Percentiles rank a stretch among this genome's conserved stretches.
phyloP scores from a whole-genome alignment of 2,888 invertebrate genomes.

The Boloria euphrosyne region DNA sequence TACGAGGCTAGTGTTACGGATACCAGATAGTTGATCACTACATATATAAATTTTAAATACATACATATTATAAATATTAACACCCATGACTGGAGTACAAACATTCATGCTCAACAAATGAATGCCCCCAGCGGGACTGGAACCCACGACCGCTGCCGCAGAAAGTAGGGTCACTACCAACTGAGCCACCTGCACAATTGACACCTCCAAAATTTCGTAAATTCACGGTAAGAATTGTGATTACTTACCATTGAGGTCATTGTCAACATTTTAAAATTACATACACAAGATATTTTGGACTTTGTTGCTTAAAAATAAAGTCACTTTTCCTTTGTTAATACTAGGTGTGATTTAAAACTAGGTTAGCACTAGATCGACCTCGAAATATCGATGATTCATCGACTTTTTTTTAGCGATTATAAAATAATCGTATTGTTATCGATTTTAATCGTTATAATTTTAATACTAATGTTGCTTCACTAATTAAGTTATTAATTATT shows the following conservation, averaged over 20 bases:
- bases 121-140: no score
- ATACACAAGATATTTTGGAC: background rate
- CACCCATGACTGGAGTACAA: no score
- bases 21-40: no score
- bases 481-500: background rate
- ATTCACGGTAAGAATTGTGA: conserved; percentile 21
- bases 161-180: no score
- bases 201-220: conserved; percentile 21
- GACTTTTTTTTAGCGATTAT: conserved; percentile 2
- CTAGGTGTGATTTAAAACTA: conserved; percentile 18
- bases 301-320: background rate
- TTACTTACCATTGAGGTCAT: conserved; percentile 29
- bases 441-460: conserved; percentile 3
- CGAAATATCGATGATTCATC: conserved; percentile 12
- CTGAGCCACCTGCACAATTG: no score
- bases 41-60: no score
- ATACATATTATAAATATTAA: no score
- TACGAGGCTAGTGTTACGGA: no score
- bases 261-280: conserved; percentile 6
- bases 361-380: conserved; percentile 26
- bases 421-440: background rate
- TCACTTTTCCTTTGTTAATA: background rate
- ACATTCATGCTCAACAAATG: no score
- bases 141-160: no score
- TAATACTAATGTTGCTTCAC: background rate